phyloP scores from a whole-genome alignment of 2,888 invertebrate species.

The Caprella mutica region DNA sequence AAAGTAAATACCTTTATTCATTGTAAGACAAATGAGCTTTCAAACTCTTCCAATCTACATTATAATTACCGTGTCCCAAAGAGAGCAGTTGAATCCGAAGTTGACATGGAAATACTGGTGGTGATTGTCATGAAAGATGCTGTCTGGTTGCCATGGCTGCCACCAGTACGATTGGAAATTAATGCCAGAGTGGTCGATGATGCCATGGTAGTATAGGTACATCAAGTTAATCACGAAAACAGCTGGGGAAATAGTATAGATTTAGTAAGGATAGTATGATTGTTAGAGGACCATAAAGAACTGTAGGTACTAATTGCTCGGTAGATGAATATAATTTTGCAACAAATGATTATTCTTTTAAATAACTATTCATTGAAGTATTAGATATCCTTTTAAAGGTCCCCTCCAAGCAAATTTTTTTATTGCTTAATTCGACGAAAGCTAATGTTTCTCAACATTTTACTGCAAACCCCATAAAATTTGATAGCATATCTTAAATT shows the following conservation, averaged over 20 bases:
- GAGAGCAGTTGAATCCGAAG: constrained; percentile 57
- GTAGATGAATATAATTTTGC: too few species aligned
- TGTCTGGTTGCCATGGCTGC: constrained; percentile 50
- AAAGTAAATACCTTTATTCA: too few species aligned
- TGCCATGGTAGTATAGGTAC: constrained; percentile 61
- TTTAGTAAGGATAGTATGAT: neutral
- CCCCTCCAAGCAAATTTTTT: too few species aligned
- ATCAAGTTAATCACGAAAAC: constrained; percentile 40
- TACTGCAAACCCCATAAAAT: too few species aligned
- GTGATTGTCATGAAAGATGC: constrained; percentile 63
- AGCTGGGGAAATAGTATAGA: constrained; percentile 34
- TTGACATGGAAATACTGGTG: constrained; percentile 68
- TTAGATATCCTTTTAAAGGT: too few species aligned
- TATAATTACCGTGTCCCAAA: constrained; percentile 53
- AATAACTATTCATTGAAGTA: too few species aligned
- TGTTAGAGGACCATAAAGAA: neutral
- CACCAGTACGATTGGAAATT: constrained; percentile 50
- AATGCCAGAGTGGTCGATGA: constrained; percentile 63
- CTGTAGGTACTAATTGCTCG: too few species aligned
- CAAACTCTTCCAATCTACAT: neutral
- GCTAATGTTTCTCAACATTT: too few species aligned
- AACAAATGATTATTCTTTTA: too few species aligned
- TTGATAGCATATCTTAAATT: too few species aligned
- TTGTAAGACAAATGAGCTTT: neutral
- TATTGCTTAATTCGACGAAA: too few species aligned